Base-by-base conservation (phyloP, 2,797 vertebrate genomes). In the Monodelphis domestica region DNA sequence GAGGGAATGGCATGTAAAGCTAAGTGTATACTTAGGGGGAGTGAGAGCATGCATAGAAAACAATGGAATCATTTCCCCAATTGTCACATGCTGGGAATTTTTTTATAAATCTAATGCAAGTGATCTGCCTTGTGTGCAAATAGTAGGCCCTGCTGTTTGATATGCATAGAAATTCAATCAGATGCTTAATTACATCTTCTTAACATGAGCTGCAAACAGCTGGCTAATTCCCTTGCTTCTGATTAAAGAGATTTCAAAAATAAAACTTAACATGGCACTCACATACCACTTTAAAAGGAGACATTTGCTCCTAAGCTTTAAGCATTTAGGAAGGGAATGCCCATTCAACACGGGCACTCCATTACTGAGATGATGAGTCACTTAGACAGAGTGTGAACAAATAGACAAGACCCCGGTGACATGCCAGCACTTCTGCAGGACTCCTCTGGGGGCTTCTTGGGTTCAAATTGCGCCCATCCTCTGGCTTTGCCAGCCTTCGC, bases 121-220 rank as follows among this genome's bases (percentile, higher is more conserved):
- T 45, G 63, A 97, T 98, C 97, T 98, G 97, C 98, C 98, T 98
- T 98, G 95, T 98, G 97, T 98, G 98, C 96, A 98, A 97, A 98
- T 93, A 98, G 96, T 96, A 97, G 92, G 78, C 96, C 96, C 96
- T 97, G 88, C 95, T 98, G 97, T 98, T 99, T 99, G 98, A 98
- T 99, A 99, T 99, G 99, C 98, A 94, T 98, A 98, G 98, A 99
- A 99, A 99, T 99, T 99, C 99, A 99, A 99, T 99, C 99, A 99
- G 98, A 99, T 99, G 98, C 99, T 99, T 99, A 99, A 99, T 99
- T 99, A 99, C 98, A 98, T 99, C 98, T 99, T 99, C 98, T 99
- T 99, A 99, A 99, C 99, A 99, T 97, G 98, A 99, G 98, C 99
- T 99, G 97, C 98, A 99, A 99, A 98, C 99, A 99, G 99, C 99